Percentiles rank a stretch among this genome's conserved stretches.
These are phyloP conservation scores for Bombyx mandarina DNA, from an alignment of 1,140 invertebrate genomes.

Conservation along the genomic window DNA sequence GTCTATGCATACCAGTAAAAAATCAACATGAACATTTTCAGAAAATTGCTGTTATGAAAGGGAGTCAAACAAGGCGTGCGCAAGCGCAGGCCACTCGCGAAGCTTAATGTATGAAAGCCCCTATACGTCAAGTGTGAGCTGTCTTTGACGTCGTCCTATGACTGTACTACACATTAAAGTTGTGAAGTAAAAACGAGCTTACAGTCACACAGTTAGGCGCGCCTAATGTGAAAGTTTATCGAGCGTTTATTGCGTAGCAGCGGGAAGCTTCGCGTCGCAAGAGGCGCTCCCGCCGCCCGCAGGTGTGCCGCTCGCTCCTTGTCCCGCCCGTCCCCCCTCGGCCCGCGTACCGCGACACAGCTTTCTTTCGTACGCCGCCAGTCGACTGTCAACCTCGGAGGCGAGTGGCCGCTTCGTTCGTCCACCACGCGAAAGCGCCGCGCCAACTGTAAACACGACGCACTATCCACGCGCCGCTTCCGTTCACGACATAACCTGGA, in stretches of 20 bases:
- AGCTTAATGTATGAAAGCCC: slow-evolving; percentile 8
- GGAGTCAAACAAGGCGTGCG: slow-evolving; percentile 9
- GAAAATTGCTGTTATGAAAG: too few species aligned
- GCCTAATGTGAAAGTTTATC: slow-evolving; percentile 70
- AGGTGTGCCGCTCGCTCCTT: slow-evolving; percentile 48
- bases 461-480: slow-evolving; percentile 49
- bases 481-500: slow-evolving; percentile 54
- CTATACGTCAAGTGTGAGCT: slow-evolving; percentile 32
- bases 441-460: slow-evolving; percentile 65
- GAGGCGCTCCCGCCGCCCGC: slow-evolving; percentile 42
- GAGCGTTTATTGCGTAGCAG: slow-evolving; percentile 69
- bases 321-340: slow-evolving; percentile 13
- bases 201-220: slow-evolving; percentile 64
- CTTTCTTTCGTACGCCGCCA: slow-evolving; percentile 41
- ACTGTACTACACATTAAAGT: slow-evolving; percentile 41
- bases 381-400: slow-evolving; percentile 55
- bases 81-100: slow-evolving; percentile 20
- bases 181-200: slow-evolving; percentile 54
- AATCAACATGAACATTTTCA: too few species aligned
- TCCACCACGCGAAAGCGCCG: slow-evolving; percentile 29
- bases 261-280: slow-evolving; percentile 55
- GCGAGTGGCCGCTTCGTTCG: slow-evolving; percentile 26
- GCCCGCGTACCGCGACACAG: slow-evolving; percentile 39
- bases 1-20: too few species aligned
- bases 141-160: slow-evolving; percentile 40